Percentiles rank a stretch among this genome's conserved stretches.
These are phyloP conservation scores for Solea senegalensis DNA, from an alignment of 2,113 vertebrate species.

Conservation along the genomic window DNA sequence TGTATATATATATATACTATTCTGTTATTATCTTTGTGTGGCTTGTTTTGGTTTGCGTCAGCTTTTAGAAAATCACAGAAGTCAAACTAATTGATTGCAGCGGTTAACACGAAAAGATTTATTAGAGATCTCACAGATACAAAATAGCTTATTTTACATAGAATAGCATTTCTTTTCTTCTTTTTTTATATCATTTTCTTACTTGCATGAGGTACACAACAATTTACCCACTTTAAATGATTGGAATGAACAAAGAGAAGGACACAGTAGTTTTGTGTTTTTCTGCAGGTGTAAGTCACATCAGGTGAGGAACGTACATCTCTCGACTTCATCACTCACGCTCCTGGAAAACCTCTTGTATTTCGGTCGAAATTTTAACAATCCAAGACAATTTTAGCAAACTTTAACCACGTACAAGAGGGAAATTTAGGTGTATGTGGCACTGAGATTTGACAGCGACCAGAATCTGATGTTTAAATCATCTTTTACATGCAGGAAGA, in stretches of 20 bases:
- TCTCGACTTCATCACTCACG: background rate
- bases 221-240: constrained; percentile 45
- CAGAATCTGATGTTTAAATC: background rate
- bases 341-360: too few relatives aligned
- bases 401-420: constrained; percentile 3
- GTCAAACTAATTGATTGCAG: constrained; percentile 60
- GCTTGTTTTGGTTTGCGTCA: too few relatives aligned
- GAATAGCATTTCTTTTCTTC: constrained; percentile 38
- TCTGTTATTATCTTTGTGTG: too few relatives aligned
- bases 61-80: constrained; percentile 14
- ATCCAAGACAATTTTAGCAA: background rate
- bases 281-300: constrained; percentile 11
- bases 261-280: background rate
- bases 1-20: too few relatives aligned
- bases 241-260: constrained; percentile 37
- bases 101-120: constrained; percentile 73
- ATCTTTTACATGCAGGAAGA: background rate
- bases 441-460: background rate
- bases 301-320: too few relatives aligned
- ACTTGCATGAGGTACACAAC: constrained; percentile 71
- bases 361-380: too few relatives aligned
- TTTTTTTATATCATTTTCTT: constrained; percentile 56
- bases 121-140: constrained; percentile 71
- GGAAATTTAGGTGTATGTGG: background rate
- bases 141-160: constrained; percentile 65